Conservation (phyloP, 2,888 invertebrate genomes). For the Pollenia angustigena region DNA sequence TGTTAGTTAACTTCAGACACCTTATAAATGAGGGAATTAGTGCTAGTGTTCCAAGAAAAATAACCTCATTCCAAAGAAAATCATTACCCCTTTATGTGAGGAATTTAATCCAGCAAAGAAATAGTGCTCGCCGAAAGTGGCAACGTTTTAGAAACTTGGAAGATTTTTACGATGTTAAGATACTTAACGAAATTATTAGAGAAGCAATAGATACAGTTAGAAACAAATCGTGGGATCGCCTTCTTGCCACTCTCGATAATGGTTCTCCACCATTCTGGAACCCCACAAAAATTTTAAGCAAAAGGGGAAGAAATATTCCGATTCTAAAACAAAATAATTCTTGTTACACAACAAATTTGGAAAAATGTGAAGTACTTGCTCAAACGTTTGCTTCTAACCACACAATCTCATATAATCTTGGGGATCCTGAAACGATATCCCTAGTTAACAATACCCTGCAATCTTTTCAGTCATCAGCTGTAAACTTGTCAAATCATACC, state of each 20-base stretch:
- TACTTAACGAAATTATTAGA: neutral
- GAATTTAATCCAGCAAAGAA: neutral
- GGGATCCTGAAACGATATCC: neutral
- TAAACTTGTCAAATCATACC: neutral
- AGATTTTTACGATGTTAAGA: neutral
- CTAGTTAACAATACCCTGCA: neutral
- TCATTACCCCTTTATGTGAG: neutral
- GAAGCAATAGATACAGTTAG: neutral
- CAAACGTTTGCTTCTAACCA: too few species aligned
- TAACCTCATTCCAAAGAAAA: neutral
- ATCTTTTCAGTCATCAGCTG: too few species aligned
- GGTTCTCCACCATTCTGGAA: neutral
- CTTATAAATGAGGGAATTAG: conserved; percentile 1
- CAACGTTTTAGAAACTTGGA: neutral
- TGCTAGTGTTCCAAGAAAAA: neutral
- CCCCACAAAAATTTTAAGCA: neutral
- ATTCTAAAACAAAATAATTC: too few species aligned
- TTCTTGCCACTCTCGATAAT: neutral
- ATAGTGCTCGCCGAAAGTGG: neutral
- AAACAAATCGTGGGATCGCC: neutral
- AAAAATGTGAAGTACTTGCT: too few species aligned
- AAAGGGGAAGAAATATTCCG: too few species aligned
- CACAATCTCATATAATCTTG: too few species aligned
- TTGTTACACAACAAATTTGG: too few species aligned
- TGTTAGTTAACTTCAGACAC: neutral